Evolutionary conservation across 2,888 invertebrate genomes (phyloP), one percentile per base, ranked within the genome.

Genomic region (Drosophila prostipennis): DNA sequence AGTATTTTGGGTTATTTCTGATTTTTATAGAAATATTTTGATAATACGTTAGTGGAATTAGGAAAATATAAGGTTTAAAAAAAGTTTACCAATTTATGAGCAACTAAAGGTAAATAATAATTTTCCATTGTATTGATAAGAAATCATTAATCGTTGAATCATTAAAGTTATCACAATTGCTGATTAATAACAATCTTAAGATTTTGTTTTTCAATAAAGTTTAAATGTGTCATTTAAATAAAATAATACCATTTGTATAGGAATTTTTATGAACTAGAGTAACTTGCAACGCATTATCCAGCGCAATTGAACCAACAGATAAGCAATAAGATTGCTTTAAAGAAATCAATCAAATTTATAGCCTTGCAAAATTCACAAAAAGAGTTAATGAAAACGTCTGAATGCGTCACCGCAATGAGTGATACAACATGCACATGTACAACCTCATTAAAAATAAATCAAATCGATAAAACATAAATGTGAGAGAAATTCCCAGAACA

Each of bases 401-500:
- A 3, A 29, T 57, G 57, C 16, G 39, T 57, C 57, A 57, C 39
- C 2, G n/a, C 1, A 7, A n/a, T 32, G 16, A 43, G 3, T 14
- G 16, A 46, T 14, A 32, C 13, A 19, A n/a, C 19, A 10, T 32
- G 49, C 11, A n/a, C 6, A 1, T 29, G 36, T 29, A 23, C 59
- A 51, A 26, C 8, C 45, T 45, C 45, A 39, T 64, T 64, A 32
- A 65, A 34, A 48, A 48, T 42, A 52, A 64, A 32, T 37, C 1
- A 11, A 16, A 16, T 7, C 11, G 34, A 19, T 49, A 48, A 37
- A 40, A 65, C 34, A 19, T 40, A 34, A 19, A 14, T 26, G 54
- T 39, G 34, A 53, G 53, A 46, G 53, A 39, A 34, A 14, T 65
- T 65, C 64, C 16, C 14, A 53, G 64, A 65, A 65, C 34, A 46